These are phyloP conservation scores for Drosophila quadrilineata DNA, from an alignment of 1,140 invertebrate genomes.

Conservation along the genomic window DNA sequence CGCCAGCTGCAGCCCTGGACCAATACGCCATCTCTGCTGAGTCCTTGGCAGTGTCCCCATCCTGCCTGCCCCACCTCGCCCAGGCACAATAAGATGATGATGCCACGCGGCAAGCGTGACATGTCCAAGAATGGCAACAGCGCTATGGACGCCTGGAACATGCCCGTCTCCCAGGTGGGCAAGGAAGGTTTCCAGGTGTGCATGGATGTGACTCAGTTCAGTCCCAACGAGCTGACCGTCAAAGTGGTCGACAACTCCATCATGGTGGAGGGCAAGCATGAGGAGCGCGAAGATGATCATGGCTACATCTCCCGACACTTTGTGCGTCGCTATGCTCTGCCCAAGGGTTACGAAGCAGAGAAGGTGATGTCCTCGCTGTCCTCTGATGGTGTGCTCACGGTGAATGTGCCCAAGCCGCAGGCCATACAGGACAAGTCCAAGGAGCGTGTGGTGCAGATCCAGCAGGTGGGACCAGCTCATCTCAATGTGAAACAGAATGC, in stretches of 20 bases:
- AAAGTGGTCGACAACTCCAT: constrained; percentile 87
- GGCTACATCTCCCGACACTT: constrained; percentile 85
- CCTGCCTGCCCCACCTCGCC: constrained; percentile 53
- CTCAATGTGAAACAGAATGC: constrained; percentile 71
- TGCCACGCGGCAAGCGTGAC: constrained; percentile 39
- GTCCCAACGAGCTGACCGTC: constrained; percentile 89
- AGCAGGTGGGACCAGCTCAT: constrained; percentile 81
- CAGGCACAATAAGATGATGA: constrained; percentile 22
- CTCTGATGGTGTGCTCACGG: constrained; percentile 88
- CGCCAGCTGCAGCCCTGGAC: constrained; percentile 33
- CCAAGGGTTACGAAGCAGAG: constrained; percentile 85
- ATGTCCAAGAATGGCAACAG: constrained; percentile 2
- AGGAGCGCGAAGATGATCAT: constrained; percentile 86
- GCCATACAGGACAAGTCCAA: constrained; percentile 69
- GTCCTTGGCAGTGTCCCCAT: constrained; percentile 52
- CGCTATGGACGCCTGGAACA: neutral
- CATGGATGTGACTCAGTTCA: constrained; percentile 87
- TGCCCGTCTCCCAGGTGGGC: constrained; percentile 40
- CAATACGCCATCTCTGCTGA: constrained; percentile 7
- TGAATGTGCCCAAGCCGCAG: constrained; percentile 83
- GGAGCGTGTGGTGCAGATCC: constrained; percentile 80
- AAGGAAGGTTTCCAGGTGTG: constrained; percentile 83
- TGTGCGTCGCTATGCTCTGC: constrained; percentile 85
- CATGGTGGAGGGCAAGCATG: constrained; percentile 87
- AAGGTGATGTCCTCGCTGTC: constrained; percentile 86